A percentile compares a stretch with the other conserved stretches of the same genome.
Evolutionary conservation across 2,797 vertebrate genomes (phyloP).

Genomic region (Pyrocephalus nanus): DNA sequence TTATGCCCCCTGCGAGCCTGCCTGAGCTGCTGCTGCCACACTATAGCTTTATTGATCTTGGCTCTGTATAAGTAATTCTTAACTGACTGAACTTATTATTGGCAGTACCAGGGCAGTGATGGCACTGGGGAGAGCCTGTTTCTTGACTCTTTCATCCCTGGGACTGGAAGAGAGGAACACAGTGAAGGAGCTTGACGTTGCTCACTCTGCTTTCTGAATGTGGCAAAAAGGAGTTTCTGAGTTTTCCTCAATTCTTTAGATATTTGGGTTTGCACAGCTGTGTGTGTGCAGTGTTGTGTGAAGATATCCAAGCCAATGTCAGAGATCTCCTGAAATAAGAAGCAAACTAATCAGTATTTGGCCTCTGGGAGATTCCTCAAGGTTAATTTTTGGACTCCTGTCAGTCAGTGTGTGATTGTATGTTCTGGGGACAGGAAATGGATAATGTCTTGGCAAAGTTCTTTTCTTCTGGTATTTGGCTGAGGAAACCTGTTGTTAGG

Average conservation of each 20-base stretch:
- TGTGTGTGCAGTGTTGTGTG: not conserved
- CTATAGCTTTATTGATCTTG: constrained; percentile 40
- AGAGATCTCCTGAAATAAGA: not conserved
- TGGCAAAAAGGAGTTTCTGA: not conserved
- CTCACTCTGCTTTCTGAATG: not conserved
- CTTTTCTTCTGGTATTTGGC: not conserved
- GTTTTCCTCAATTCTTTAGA: not conserved
- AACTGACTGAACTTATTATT: not conserved
- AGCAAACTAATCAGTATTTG: not conserved
- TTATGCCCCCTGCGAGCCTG: constrained; percentile 24
- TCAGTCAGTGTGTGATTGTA: not conserved
- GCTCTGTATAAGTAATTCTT: not conserved
- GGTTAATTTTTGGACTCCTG: not conserved
- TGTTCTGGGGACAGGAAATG: not conserved
- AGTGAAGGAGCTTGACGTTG: not conserved
- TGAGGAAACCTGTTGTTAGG: not conserved
- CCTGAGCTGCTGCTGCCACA: not conserved
- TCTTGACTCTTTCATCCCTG: not conserved
- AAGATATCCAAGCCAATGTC: not conserved
- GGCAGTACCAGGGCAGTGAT: not conserved
- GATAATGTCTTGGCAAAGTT: not conserved
- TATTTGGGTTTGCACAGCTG: not conserved
- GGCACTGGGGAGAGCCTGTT: not conserved
- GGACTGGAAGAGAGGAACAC: not conserved
- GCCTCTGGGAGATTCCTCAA: not conserved